Evolutionary conservation across 2,797 vertebrate genomes (phyloP).

Genomic region (Onychomys leucogaster): DNA sequence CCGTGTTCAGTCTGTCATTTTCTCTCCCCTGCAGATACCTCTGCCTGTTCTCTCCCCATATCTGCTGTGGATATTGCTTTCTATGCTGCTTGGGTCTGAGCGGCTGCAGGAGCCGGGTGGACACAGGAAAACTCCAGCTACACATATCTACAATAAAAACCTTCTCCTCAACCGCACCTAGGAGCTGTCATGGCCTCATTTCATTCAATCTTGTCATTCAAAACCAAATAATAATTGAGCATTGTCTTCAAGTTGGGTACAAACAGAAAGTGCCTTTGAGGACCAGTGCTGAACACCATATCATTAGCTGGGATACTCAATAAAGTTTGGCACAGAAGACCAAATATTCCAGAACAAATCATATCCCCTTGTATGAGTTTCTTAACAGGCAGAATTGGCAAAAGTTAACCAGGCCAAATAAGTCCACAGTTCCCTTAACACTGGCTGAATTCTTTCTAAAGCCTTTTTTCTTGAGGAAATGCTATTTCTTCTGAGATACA

Average conservation of each 20-base stretch:
- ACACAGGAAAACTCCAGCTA: too few species aligned
- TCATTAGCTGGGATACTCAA: not conserved
- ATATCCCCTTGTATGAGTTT: not conserved
- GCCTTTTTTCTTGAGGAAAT: not conserved
- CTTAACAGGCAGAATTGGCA: not conserved
- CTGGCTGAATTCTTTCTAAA: not conserved
- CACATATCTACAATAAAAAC: too few species aligned
- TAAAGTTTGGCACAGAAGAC: not conserved
- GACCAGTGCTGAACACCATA: not conserved
- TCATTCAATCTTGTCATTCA: not conserved
- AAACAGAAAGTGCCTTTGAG: not conserved
- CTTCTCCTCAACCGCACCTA: too few species aligned
- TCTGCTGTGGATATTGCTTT: too few species aligned
- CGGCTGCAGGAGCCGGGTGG: too few species aligned
- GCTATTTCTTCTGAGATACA: not conserved
- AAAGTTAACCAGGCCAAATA: too few species aligned
- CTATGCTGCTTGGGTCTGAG: too few species aligned
- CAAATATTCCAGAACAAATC: not conserved
- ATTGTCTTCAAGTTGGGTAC: not conserved
- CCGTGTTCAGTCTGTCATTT: not conserved
- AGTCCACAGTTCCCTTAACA: not conserved
- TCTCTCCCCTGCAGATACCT: not conserved
- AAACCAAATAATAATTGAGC: not conserved
- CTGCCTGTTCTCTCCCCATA: too few species aligned
- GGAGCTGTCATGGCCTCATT: not conserved